Conservation (phyloP, 2,797 vertebrate species). For the Crax fasciolata region DNA sequence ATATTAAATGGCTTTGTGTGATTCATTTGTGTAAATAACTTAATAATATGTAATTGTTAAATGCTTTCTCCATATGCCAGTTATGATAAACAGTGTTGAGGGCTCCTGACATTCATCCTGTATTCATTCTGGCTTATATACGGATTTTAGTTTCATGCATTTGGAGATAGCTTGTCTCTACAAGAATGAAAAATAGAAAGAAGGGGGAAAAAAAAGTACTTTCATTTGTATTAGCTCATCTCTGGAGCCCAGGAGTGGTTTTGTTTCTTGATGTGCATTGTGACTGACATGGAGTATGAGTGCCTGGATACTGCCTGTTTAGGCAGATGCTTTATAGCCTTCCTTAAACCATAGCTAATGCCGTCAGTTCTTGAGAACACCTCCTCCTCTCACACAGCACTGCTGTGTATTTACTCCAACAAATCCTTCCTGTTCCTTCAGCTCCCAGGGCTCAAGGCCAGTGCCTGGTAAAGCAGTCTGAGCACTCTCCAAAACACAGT, state of each 20-base stretch:
- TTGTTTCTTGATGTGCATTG: background rate
- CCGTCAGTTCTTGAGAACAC: background rate
- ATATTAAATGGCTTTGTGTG: background rate
- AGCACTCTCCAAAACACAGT: background rate
- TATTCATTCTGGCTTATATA: background rate
- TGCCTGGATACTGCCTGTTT: background rate
- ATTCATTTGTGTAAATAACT: background rate
- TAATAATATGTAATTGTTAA: background rate
- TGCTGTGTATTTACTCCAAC: background rate
- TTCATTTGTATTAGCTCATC: background rate
- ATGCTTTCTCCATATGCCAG: background rate
- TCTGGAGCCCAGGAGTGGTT: background rate
- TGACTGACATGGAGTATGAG: background rate
- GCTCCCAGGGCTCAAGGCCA: background rate
- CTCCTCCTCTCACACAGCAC: background rate
- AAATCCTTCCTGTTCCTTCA: background rate
- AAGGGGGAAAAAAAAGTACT: background rate
- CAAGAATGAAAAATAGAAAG: background rate
- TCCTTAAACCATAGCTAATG: background rate
- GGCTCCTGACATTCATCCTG: background rate
- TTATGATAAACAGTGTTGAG: background rate
- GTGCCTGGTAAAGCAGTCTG: background rate
- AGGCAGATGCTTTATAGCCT: background rate
- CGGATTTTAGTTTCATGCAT: background rate
- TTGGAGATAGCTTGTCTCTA: background rate